phyloP scores from a whole-genome alignment of 2,888 invertebrate species.

The Melipona beecheii region DNA sequence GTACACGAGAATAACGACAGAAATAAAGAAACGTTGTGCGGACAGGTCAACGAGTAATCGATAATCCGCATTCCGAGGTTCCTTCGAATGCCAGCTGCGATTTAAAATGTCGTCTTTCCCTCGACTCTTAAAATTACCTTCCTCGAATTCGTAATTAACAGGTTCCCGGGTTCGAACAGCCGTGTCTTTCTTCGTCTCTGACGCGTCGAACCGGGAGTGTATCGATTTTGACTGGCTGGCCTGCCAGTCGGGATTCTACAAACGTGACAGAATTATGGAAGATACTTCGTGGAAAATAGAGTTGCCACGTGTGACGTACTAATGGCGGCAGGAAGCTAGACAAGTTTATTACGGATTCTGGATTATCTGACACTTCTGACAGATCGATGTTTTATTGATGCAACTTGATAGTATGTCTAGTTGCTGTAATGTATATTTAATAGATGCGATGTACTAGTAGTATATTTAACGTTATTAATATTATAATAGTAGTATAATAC shows the following conservation, averaged over 20 bases:
- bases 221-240: constrained; percentile 21
- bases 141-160: constrained; percentile 27
- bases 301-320: background rate
- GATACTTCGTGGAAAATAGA: background rate
- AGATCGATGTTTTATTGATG: no score
- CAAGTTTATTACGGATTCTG: no score
- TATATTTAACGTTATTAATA: no score
- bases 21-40: background rate
- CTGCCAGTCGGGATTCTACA: background rate
- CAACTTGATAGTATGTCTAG: no score
- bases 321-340: no score
- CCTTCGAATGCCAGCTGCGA: background rate
- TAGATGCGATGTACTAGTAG: no score
- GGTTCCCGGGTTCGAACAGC: background rate
- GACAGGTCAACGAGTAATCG: background rate
- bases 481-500: no score
- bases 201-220: background rate
- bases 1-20: no score
- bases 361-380: no score
- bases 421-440: no score
- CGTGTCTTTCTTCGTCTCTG: background rate
- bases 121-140: constrained; percentile 4
- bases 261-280: constrained; percentile 7
- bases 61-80: background rate
- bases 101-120: background rate